Evolutionary conservation across 2,888 invertebrate genomes (phyloP).

Genomic region (Ferrisia virgata): DNA sequence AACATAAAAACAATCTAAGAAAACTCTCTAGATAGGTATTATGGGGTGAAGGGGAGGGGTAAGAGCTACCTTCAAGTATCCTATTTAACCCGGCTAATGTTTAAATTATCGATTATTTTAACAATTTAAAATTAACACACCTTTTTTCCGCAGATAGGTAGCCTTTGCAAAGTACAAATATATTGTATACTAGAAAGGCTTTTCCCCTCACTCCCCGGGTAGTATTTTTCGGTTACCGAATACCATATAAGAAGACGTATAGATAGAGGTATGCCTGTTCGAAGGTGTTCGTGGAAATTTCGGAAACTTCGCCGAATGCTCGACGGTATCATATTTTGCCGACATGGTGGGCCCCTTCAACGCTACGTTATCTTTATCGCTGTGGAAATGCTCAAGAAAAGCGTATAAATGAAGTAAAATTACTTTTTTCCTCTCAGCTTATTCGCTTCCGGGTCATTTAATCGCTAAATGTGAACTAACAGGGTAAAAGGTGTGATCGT

Average conservation of each 20-base stretch:
- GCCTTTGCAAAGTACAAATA: too few relatives aligned
- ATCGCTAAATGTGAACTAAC: slow-evolving; percentile 8
- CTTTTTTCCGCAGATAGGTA: not conserved
- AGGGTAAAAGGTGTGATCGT: slow-evolving; percentile 9
- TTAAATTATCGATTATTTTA: slow-evolving; percentile 26
- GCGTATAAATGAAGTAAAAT: slow-evolving; percentile 10
- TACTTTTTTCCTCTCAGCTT: slow-evolving; percentile 15
- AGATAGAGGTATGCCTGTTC: not conserved
- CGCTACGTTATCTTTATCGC: not conserved
- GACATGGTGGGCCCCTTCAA: not conserved
- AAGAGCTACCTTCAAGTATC: not conserved
- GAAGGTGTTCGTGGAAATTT: not conserved
- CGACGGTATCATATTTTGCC: not conserved
- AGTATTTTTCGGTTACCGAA: too few relatives aligned
- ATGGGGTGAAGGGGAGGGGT: too few relatives aligned
- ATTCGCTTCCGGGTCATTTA: slow-evolving; percentile 25
- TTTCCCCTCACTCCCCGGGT: too few relatives aligned
- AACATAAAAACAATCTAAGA: not conserved
- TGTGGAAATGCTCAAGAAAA: not conserved
- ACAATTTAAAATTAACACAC: slow-evolving; percentile 21
- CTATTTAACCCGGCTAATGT: slow-evolving; percentile 23
- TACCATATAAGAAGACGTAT: too few relatives aligned
- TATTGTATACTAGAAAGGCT: too few relatives aligned
- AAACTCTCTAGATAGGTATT: not conserved
- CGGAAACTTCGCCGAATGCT: not conserved